Conservation (phyloP, 1,140 invertebrate genomes). For the Drosophila elegans region DNA sequence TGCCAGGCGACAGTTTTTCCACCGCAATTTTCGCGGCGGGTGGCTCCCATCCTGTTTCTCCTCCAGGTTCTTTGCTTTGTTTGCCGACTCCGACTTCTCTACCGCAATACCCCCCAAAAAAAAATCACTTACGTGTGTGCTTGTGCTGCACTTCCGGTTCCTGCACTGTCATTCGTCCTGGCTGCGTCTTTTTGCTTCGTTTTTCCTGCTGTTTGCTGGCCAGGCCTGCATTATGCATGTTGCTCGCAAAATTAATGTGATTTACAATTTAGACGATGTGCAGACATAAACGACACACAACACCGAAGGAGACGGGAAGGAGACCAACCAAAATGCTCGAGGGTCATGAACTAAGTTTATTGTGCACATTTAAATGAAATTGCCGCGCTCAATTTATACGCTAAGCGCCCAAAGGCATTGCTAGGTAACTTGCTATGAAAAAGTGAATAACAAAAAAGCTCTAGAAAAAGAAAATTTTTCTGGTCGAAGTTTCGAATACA, state of each 20-base stretch:
- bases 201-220: constrained; percentile 7
- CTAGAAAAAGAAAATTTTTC: not conserved
- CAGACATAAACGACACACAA: constrained; percentile 39
- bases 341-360: constrained; percentile 82
- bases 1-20: constrained; percentile 41
- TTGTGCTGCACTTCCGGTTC: constrained; percentile 70
- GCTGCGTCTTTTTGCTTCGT: constrained; percentile 29
- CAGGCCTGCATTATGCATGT: constrained; percentile 70
- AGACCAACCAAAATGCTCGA: constrained; percentile 50
- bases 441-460: constrained; percentile 3
- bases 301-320: constrained; percentile 1
- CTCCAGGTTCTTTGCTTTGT: constrained; percentile 53
- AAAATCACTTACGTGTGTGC: constrained; percentile 23
- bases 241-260: constrained; percentile 73
- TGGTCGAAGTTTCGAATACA: constrained; percentile 3
- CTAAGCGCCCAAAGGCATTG: constrained; percentile 69
- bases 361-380: constrained; percentile 83
- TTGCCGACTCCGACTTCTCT: constrained; percentile 26
- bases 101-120: constrained; percentile 64
- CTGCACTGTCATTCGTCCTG: constrained; percentile 36
- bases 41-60: constrained; percentile 11
- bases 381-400: constrained; percentile 82
- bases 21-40: constrained; percentile 19
- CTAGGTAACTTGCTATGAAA: constrained; percentile 33
- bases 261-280: constrained; percentile 70